Base-by-base conservation (phyloP, 2,888 invertebrate genomes). In the Drosophila parthenogenetica region DNA sequence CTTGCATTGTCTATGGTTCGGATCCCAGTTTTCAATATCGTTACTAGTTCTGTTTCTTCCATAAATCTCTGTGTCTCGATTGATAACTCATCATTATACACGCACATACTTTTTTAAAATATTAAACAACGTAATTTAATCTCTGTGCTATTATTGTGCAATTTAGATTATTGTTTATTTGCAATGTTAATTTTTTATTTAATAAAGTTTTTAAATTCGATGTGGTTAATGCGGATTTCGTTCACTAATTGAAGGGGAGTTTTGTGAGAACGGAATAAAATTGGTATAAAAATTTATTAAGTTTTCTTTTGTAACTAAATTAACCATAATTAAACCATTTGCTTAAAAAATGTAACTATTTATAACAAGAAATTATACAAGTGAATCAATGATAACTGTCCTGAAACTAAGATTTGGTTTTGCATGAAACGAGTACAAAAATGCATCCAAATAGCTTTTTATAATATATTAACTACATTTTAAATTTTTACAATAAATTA, bases 1-100 rank as follows among this genome's bases (percentile, higher is more conserved):
- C 90, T 81, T 92, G 92, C 73, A 90, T 91, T 88, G 90, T 89
- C 69, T 91, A 91, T 77, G 79, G 88, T 55, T 90, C 91, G 79
- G 91, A 92, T 82, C 90, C 91, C 42, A 76, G 79, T 76, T 90
- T 91, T 72, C 91, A 91, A 73, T 83, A 90, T 88, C 90, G 89
- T 76, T 92, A 91, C 79, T 91, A 85, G 84, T 35, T 53, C 54
- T 65, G 55, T 70, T 66, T 42, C 60, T 22, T 48, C 32, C 50
- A 50, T 55, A 57, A 67, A 40, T 75, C 19, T 42, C 43, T 60
- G 57, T 46, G 42, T 42, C 57, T 35, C 51, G 69, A 66, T 53
- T 68, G 54, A 49, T 62, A 72, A 62, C 49, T 66, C 69, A 74
- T 67, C 43, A 70, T 64, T 14, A 46, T 35, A 48, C 43, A 54